Conservation (phyloP, 2,113 vertebrate genomes). For the Ellobius talpinus region DNA sequence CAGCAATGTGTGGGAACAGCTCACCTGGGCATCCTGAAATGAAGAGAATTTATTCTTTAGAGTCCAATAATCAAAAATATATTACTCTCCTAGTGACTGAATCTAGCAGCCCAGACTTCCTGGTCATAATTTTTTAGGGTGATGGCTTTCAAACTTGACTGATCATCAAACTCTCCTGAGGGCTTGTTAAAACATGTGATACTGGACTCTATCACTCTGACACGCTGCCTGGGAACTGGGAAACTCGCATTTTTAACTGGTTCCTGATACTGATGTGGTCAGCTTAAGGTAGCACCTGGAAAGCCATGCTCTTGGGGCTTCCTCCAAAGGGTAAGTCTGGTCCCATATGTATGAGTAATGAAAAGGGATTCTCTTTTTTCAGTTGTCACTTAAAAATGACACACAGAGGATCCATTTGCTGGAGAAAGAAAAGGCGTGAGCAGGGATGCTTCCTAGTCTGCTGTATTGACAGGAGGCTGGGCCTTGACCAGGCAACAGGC, state of each 20-base stretch:
- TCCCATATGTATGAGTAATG: not conserved
- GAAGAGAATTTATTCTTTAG: slow-evolving; percentile 66
- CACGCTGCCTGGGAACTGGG: not conserved
- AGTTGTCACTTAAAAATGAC: not conserved
- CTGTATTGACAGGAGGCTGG: not conserved
- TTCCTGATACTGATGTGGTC: not conserved
- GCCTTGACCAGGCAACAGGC: not conserved
- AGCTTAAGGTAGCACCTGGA: not conserved
- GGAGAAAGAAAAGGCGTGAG: not conserved
- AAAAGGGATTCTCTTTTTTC: not conserved
- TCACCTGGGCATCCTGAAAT: slow-evolving; percentile 54
- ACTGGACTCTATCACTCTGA: not conserved
- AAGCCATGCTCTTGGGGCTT: not conserved
- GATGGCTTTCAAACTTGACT: slow-evolving; percentile 23
- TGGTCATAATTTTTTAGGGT: slow-evolving; percentile 55
- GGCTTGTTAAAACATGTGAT: slow-evolving; percentile 34
- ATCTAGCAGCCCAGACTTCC: slow-evolving; percentile 29
- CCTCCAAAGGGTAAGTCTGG: not conserved
- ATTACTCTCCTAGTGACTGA: not conserved
- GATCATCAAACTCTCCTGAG: not conserved
- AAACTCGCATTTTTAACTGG: not conserved
- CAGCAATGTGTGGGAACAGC: slow-evolving; percentile 11
- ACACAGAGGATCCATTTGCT: not conserved
- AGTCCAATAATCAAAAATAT: slow-evolving; percentile 48
- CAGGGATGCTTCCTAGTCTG: not conserved